Percentiles rank a stretch among this genome's conserved stretches.
Evolutionary conservation across 2,797 vertebrate species (phyloP).

Genomic region (Sebastes kiyomatsui): DNA sequence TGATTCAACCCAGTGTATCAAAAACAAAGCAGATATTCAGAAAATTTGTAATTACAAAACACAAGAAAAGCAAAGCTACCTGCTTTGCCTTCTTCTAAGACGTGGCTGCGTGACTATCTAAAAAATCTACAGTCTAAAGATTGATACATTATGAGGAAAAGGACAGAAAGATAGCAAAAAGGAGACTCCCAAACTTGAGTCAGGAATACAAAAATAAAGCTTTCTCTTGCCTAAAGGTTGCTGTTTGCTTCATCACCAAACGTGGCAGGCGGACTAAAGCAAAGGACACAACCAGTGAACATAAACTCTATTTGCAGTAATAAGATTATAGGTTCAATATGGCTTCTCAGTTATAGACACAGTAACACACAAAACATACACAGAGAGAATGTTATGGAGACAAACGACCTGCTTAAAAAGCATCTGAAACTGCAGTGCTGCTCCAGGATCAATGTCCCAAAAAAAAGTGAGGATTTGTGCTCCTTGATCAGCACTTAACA

Average conservation of each 20-base stretch:
- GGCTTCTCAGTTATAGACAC: constrained; percentile 79
- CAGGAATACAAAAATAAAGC: constrained; percentile 86
- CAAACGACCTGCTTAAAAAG: constrained; percentile 59
- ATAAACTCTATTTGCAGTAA: constrained; percentile 61
- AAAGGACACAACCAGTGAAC: constrained; percentile 61
- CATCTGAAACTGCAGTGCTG: constrained; percentile 38
- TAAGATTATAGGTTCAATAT: constrained; percentile 73
- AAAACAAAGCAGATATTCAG: constrained; percentile 72
- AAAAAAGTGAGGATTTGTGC: constrained; percentile 30
- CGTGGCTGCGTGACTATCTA: constrained; percentile 54
- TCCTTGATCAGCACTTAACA: constrained; percentile 47
- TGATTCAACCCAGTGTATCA: constrained; percentile 70
- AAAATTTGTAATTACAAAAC: constrained; percentile 81
- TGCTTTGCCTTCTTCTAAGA: constrained; percentile 55
- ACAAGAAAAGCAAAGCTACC: constrained; percentile 75
- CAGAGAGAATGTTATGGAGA: constrained; percentile 31
- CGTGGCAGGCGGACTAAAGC: constrained; percentile 69
- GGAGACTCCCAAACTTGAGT: constrained; percentile 80
- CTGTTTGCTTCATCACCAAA: constrained; percentile 67
- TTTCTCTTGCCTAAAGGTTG: constrained; percentile 75
- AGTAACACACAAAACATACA: constrained; percentile 59
- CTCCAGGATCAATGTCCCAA: constrained; percentile 19
- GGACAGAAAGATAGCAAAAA: constrained; percentile 80
- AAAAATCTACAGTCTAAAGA: constrained; percentile 62
- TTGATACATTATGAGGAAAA: constrained; percentile 49